Percentiles rank a stretch among this genome's conserved stretches.
These are phyloP conservation scores for Bombus superbus DNA, from an alignment of 1,140 invertebrate species.

Conservation along the genomic window DNA sequence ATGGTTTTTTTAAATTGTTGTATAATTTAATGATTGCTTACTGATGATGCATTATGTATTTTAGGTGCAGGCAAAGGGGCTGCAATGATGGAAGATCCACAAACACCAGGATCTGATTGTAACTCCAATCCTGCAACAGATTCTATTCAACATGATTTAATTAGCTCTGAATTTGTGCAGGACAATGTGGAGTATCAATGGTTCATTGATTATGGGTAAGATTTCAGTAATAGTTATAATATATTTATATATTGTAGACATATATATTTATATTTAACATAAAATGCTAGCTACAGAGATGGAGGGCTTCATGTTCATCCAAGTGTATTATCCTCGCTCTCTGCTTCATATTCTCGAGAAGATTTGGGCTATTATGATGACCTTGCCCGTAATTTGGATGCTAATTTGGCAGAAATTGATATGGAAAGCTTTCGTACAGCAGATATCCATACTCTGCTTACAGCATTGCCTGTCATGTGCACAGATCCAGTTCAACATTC, in stretches of 20 bases:
- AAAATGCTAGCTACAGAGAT: constrained; percentile 87
- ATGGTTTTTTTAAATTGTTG: not conserved
- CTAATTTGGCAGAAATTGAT: constrained; percentile 95
- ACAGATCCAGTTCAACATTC: constrained; percentile 83
- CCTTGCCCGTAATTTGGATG: constrained; percentile 93
- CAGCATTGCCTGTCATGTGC: constrained; percentile 89
- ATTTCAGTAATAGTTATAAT: not conserved
- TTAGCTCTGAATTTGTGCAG: constrained; percentile 89
- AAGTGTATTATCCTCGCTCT: constrained; percentile 91
- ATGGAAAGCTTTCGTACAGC: constrained; percentile 96
- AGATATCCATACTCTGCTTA: constrained; percentile 93
- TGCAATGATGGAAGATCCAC: constrained; percentile 80
- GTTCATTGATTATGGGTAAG: constrained; percentile 93
- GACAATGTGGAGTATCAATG: constrained; percentile 95
- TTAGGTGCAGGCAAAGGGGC: constrained; percentile 73
- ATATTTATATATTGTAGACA: not conserved
- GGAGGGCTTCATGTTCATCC: constrained; percentile 89
- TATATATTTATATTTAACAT: not conserved
- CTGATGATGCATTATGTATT: constrained; percentile 5
- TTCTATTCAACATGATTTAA: constrained; percentile 78
- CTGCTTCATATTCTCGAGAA: constrained; percentile 90
- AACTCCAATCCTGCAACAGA: constrained; percentile 84
- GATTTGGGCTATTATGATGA: constrained; percentile 92
- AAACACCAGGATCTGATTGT: constrained; percentile 85
- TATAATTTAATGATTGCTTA: not conserved